These are phyloP conservation scores for Pseudolycoriella hygida DNA, from an alignment of 2,888 invertebrate genomes.

Conservation along the genomic window DNA sequence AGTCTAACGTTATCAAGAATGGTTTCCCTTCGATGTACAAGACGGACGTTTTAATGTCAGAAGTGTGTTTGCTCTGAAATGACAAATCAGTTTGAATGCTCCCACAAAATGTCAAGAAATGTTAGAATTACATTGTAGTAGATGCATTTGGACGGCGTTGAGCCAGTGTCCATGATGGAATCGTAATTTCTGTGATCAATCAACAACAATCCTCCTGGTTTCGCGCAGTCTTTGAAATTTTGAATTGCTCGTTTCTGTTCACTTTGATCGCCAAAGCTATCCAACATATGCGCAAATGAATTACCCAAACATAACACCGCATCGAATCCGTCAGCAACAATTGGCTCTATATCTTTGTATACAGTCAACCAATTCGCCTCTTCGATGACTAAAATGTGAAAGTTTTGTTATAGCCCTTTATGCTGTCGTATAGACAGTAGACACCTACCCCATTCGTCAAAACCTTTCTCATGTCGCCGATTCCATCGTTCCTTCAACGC, in stretches of 20 bases:
- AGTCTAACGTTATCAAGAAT: slow-evolving; percentile 64
- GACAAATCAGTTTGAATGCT: too few species aligned
- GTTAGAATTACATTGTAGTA: slow-evolving; percentile 75
- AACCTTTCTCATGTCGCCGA: slow-evolving; percentile 54
- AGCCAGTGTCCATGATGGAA: slow-evolving; percentile 54
- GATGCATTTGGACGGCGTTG: slow-evolving; percentile 65
- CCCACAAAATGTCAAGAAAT: too few species aligned
- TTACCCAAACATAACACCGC: slow-evolving; percentile 82
- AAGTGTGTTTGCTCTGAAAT: slow-evolving; percentile 55
- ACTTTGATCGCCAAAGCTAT: slow-evolving; percentile 58
- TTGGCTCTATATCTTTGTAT: slow-evolving; percentile 47
- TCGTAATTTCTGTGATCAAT: slow-evolving; percentile 87
- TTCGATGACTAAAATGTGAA: slow-evolving; percentile 56
- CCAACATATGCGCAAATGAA: slow-evolving; percentile 78
- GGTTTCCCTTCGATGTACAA: slow-evolving; percentile 61
- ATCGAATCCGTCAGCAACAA: slow-evolving; percentile 53
- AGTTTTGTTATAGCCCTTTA: too few species aligned
- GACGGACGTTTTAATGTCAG: slow-evolving; percentile 72
- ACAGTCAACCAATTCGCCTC: slow-evolving; percentile 82
- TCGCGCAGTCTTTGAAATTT: slow-evolving; percentile 68
- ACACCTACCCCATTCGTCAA: slow-evolving; percentile 66
- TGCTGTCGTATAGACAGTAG: background rate
- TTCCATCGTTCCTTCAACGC: slow-evolving; percentile 75
- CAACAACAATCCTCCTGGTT: slow-evolving; percentile 66
- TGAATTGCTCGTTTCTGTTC: slow-evolving; percentile 59